Percentiles rank a stretch among this genome's conserved stretches.
These are phyloP conservation scores for Oenanthe melanoleuca DNA, from an alignment of 2,113 vertebrate genomes.

Conservation along the genomic window DNA sequence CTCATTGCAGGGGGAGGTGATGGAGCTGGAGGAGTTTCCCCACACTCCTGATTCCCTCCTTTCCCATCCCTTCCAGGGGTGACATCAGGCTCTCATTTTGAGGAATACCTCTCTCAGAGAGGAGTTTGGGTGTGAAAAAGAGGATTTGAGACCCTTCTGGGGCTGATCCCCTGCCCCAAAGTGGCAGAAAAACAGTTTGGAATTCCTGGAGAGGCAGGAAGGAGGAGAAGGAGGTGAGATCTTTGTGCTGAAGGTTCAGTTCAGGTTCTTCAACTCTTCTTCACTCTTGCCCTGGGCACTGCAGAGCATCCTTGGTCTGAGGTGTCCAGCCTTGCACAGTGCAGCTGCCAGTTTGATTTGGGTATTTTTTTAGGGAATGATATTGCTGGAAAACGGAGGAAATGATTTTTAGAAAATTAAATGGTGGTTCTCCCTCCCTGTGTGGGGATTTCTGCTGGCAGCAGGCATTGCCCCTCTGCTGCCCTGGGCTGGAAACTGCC, in stretches of 20 bases:
- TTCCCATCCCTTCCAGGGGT: background rate
- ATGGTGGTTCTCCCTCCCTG: background rate
- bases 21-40: background rate
- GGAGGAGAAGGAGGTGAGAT: background rate
- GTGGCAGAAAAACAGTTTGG: background rate
- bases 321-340: background rate
- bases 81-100: background rate
- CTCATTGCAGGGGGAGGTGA: background rate
- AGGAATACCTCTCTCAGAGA: rapidly evolving
- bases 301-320: background rate
- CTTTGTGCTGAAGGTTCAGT: background rate
- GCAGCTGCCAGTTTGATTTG: background rate
- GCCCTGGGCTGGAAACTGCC: background rate
- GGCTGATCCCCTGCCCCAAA: background rate
- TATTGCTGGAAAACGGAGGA: background rate
- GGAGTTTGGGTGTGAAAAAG: background rate
- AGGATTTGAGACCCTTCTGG: background rate
- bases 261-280: background rate
- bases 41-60: background rate
- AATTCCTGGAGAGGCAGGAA: background rate
- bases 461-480: background rate
- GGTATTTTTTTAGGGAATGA: too few relatives aligned
- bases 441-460: background rate
- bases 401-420: background rate
- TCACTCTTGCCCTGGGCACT: background rate